Conservation (phyloP, 2,888 invertebrate species). For the Nemotelus nigrinus region DNA sequence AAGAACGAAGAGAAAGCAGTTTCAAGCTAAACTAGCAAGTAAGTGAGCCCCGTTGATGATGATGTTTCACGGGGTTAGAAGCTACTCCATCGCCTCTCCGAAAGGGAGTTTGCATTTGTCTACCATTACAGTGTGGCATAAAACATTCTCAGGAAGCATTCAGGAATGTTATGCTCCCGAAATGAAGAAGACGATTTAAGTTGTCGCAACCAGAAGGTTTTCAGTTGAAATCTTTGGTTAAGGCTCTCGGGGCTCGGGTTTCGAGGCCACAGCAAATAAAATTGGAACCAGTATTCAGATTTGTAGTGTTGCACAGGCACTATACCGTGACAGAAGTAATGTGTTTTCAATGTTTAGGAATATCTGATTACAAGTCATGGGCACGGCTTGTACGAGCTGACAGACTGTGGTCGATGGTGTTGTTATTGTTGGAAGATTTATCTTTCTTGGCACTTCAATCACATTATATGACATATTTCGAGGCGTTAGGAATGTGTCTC, state of each 20-base stretch:
- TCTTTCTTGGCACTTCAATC: neutral
- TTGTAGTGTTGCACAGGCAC: constrained; percentile 11
- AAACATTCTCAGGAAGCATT: constrained; percentile 17
- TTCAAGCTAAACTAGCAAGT: neutral
- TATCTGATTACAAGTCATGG: constrained; percentile 25
- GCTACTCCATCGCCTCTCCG: no score
- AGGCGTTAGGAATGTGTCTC: constrained; percentile 7
- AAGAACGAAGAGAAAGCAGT: neutral
- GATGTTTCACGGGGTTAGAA: no score
- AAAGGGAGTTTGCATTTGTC: no score
- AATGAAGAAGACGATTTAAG: constrained; percentile 20
- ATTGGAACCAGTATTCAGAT: constrained; percentile 7
- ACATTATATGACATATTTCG: constrained; percentile 24
- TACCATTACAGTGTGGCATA: neutral
- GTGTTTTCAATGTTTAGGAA: constrained; percentile 31
- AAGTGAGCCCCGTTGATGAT: no score
- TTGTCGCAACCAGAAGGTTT: constrained; percentile 23
- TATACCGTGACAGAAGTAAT: constrained; percentile 26
- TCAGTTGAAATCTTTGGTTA: constrained; percentile 12
- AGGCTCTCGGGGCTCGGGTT: neutral
- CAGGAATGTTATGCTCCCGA: constrained; percentile 9
- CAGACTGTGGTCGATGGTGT: neutral
- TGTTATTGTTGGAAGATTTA: neutral
- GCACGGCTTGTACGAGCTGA: constrained; percentile 12
- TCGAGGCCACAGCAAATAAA: constrained; percentile 22